Conservation (phyloP, 2,888 invertebrate genomes). For the Saturnia japonica region DNA sequence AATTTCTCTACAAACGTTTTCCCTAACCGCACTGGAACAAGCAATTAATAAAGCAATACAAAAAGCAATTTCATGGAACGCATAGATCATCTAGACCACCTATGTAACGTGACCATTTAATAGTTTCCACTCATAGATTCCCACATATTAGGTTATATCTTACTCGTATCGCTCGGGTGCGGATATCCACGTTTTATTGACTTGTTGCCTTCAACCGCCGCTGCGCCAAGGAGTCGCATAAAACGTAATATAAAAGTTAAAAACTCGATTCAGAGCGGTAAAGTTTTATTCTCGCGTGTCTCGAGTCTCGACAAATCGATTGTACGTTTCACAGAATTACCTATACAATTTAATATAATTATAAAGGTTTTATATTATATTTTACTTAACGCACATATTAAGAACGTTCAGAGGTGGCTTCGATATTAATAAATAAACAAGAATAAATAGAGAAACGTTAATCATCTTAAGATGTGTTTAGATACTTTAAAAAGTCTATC, state of each 20-base stretch:
- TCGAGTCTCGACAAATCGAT: slow-evolving; percentile 11
- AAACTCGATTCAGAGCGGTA: slow-evolving; percentile 8
- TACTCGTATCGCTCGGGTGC: background rate
- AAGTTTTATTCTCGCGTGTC: slow-evolving; percentile 11
- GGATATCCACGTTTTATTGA: background rate
- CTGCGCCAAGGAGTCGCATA: background rate
- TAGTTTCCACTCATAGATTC: background rate
- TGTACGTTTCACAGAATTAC: slow-evolving; percentile 19
- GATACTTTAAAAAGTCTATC: background rate
- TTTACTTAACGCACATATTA: background rate
- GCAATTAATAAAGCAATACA: too few relatives aligned
- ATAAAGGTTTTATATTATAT: slow-evolving; percentile 9
- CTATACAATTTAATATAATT: slow-evolving; percentile 21
- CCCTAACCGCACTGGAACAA: too few relatives aligned
- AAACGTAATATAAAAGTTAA: slow-evolving; percentile 2
- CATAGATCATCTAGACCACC: too few relatives aligned
- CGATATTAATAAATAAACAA: background rate
- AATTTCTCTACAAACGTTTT: background rate
- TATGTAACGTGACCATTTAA: background rate
- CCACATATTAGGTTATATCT: background rate
- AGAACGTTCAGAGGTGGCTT: background rate
- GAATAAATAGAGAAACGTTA: background rate
- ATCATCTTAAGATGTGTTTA: background rate
- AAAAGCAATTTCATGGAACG: too few relatives aligned
- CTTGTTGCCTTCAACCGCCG: background rate